Evolutionary conservation across 1,140 invertebrate species (phyloP).

Genomic region (Brachionus sp.): DNA sequence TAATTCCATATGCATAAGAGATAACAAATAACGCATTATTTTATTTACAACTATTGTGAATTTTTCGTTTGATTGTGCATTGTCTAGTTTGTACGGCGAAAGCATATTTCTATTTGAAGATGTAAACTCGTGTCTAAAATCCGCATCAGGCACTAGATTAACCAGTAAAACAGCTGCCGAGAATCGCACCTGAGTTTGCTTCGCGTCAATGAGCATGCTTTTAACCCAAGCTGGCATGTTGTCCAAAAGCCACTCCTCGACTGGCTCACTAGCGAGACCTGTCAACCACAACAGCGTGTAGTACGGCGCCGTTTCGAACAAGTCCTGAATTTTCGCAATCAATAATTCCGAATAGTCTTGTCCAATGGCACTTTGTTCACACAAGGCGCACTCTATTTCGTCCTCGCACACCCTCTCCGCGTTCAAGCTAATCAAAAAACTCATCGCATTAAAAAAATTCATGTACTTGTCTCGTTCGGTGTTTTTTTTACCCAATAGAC

Average conservation of each 20-base stretch:
- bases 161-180: not conserved
- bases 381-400: not conserved
- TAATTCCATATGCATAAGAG: not conserved
- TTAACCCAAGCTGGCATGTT: not conserved
- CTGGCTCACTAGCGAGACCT: not conserved
- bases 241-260: not conserved
- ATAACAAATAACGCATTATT: not conserved
- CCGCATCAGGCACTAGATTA: not conserved
- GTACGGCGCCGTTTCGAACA: not conserved
- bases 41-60: not conserved
- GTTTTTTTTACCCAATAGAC: not conserved
- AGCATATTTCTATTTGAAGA: slow-evolving; percentile 2
- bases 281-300: not conserved
- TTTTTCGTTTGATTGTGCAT: not conserved
- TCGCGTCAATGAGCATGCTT: not conserved
- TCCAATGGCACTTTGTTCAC: not conserved
- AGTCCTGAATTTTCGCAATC: not conserved
- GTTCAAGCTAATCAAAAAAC: not conserved
- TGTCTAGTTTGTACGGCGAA: not conserved
- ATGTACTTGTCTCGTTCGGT: not conserved
- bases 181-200: slow-evolving; percentile 2
- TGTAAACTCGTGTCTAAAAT: not conserved
- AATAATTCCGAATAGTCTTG: not conserved
- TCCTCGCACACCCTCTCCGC: not conserved
- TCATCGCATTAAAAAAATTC: not conserved